These are phyloP conservation scores for Lithobates pipiens DNA, from an alignment of 2,797 vertebrate genomes.

Conservation along the genomic window DNA sequence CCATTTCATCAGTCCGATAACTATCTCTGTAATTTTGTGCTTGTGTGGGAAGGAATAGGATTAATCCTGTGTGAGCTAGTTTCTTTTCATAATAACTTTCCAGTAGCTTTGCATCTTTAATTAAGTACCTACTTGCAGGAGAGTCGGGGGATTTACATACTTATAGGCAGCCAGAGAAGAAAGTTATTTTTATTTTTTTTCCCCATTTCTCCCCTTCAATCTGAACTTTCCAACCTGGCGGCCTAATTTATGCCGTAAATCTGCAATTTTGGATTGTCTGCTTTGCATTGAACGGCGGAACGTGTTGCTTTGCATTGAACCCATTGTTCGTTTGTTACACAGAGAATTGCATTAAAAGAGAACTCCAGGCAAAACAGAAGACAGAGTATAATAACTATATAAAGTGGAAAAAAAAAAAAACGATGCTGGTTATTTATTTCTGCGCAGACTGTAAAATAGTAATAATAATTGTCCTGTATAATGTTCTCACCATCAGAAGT, in stretches of 20 bases:
- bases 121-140: constrained; percentile 58
- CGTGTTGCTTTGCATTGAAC: not conserved
- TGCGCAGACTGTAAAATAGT: no score
- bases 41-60: constrained; percentile 28
- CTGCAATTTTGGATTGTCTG: constrained; percentile 14
- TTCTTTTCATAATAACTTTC: constrained; percentile 56
- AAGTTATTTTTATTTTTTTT: constrained; percentile 48
- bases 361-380: not conserved
- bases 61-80: constrained; percentile 46
- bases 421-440: no score
- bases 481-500: no score
- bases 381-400: no score
- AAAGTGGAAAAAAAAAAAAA: no score
- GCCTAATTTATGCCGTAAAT: constrained; percentile 12
- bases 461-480: not conserved
- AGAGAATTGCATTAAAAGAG: not conserved
- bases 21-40: constrained; percentile 50
- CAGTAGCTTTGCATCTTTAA: constrained; percentile 64
- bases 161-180: constrained; percentile 52
- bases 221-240: constrained; percentile 38
- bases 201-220: not conserved
- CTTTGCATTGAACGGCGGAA: not conserved
- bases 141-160: constrained; percentile 53
- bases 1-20: constrained; percentile 62
- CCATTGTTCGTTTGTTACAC: not conserved